Evolutionary conservation across 2,113 vertebrate genomes (phyloP).

Genomic region (Callipepla squamata): DNA sequence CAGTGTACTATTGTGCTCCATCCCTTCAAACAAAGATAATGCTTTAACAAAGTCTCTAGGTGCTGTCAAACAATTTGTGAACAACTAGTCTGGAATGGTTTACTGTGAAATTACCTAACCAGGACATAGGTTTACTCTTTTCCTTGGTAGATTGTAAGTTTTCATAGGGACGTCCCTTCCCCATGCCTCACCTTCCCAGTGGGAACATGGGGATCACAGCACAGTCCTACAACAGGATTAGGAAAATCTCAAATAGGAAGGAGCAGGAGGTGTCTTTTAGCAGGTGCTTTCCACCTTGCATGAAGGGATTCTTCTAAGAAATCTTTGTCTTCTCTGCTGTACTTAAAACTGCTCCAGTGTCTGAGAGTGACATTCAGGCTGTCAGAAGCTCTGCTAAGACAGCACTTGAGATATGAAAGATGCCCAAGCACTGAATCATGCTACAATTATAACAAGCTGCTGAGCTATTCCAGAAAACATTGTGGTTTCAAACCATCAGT

Average conservation of each 20-base stretch:
- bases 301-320: neutral
- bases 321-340: neutral
- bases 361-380: neutral
- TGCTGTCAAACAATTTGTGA: neutral
- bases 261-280: neutral
- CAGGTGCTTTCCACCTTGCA: neutral
- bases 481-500: constrained; percentile 27
- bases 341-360: neutral
- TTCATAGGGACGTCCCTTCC: neutral
- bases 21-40: neutral
- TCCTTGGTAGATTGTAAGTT: neutral
- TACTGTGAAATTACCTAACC: neutral
- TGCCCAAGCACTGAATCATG: constrained; percentile 29
- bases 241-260: neutral
- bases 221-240: neutral
- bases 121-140: neutral
- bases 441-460: constrained; percentile 10
- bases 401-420: constrained; percentile 2
- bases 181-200: neutral
- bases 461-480: constrained; percentile 34
- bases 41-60: neutral
- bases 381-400: neutral
- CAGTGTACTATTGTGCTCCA: neutral
- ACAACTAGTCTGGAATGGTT: neutral
- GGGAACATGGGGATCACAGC: neutral